A percentile compares a stretch with the other conserved stretches of the same genome.
Evolutionary conservation across 2,797 vertebrate species (phyloP).

Genomic region (Tragelaphus oryx): DNA sequence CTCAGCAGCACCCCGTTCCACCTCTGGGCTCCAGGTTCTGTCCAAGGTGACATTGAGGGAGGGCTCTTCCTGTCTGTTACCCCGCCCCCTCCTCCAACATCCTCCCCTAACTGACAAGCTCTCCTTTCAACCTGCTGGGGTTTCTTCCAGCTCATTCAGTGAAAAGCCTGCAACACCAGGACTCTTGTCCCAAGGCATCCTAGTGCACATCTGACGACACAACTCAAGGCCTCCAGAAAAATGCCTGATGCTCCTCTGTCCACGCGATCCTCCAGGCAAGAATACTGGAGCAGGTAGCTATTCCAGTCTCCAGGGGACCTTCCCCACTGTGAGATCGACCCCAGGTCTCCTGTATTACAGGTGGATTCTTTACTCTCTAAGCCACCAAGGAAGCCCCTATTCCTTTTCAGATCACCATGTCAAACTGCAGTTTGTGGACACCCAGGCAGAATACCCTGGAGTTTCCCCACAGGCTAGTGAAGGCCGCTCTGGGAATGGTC

Average conservation of each 20-base stretch:
- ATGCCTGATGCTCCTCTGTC: neutral
- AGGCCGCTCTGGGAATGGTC: neutral
- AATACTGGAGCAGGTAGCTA: neutral
- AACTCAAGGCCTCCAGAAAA: neutral
- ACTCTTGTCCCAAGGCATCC: neutral
- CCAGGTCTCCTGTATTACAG: neutral
- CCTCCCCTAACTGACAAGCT: neutral
- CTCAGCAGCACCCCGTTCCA: constrained; percentile 76
- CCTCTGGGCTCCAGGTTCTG: constrained; percentile 78
- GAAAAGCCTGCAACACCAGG: neutral
- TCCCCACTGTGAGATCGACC: neutral
- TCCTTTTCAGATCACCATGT: neutral
- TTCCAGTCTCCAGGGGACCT: neutral
- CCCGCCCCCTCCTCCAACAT: neutral
- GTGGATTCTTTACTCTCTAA: neutral
- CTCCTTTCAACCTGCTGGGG: neutral
- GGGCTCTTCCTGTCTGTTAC: neutral
- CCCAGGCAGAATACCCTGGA: neutral
- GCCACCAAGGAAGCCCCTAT: neutral
- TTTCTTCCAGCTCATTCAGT: neutral
- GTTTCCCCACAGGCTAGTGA: neutral
- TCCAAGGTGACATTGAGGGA: constrained; percentile 89
- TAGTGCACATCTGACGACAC: no score
- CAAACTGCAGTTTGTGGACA: neutral
- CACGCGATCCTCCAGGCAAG: neutral